These are phyloP conservation scores for Aleiodes sp. DNA, from an alignment of 1,140 invertebrate species.

Conservation along the genomic window DNA sequence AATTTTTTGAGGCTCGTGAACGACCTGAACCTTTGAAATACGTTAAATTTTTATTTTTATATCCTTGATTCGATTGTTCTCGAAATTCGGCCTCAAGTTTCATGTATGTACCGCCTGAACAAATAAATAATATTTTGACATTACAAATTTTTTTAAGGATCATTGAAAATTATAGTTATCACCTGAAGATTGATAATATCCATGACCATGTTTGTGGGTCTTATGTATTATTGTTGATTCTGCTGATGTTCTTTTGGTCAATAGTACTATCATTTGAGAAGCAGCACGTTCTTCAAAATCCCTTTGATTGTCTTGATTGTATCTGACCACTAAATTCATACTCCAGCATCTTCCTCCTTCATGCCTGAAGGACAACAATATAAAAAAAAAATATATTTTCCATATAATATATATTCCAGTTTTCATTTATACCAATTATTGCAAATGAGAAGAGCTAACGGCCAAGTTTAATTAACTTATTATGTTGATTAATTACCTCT, in stretches of 20 bases:
- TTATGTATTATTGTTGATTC: conserved; percentile 48
- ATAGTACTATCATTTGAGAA: conserved; percentile 73
- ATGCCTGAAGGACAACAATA: conserved; percentile 36
- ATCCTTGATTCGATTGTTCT: conserved; percentile 63
- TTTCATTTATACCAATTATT: too few relatives aligned
- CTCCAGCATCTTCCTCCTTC: conserved; percentile 73
- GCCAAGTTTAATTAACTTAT: too few relatives aligned
- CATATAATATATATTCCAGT: background rate
- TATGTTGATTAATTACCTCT: too few relatives aligned
- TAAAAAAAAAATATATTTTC: conserved; percentile 23
- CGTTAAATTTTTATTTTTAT: conserved; percentile 51
- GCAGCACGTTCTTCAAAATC: conserved; percentile 81
- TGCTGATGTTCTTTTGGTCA: conserved; percentile 65
- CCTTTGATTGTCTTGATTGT: conserved; percentile 85
- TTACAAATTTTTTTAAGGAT: background rate
- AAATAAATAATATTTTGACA: conserved; percentile 20
- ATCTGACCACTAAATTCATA: conserved; percentile 75
- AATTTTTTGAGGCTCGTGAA: conserved; percentile 31
- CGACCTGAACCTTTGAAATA: conserved; percentile 31
- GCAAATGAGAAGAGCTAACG: background rate
- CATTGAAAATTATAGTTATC: too few relatives aligned
- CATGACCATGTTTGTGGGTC: conserved; percentile 41
- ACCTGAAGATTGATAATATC: conserved; percentile 55
- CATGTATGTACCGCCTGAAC: conserved; percentile 75
- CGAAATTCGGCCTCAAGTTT: conserved; percentile 78